These are phyloP conservation scores for Disparrhopalites patrizii DNA, from an alignment of 2,888 invertebrate genomes.

Conservation along the genomic window DNA sequence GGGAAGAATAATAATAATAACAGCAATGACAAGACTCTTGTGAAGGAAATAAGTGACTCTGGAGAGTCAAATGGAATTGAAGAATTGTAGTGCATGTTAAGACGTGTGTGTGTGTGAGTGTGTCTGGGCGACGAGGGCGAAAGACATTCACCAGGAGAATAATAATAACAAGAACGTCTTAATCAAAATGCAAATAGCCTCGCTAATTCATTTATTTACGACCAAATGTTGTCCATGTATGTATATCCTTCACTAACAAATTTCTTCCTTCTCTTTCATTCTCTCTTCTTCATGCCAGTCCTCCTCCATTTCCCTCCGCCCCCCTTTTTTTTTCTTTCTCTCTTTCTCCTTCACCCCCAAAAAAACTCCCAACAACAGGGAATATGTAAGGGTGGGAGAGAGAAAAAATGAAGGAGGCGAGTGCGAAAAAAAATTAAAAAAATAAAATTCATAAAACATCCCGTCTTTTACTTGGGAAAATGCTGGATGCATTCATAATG, in stretches of 20 bases:
- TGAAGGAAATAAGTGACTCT: too few relatives aligned
- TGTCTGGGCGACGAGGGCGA: too few relatives aligned
- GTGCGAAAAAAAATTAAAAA: not conserved
- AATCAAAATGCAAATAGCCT: constrained; percentile 25
- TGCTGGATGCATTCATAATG: not conserved
- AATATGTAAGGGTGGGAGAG: too few relatives aligned
- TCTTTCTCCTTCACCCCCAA: too few relatives aligned
- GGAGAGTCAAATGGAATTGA: too few relatives aligned
- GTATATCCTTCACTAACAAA: not conserved
- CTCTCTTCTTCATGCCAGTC: constrained; percentile 1
- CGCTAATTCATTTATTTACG: constrained; percentile 24
- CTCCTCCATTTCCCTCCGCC: not conserved
- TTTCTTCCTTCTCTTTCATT: constrained; percentile 10
- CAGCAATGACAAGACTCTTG: too few relatives aligned
- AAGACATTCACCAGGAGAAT: constrained; percentile 9
- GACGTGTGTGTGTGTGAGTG: too few relatives aligned
- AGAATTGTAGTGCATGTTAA: too few relatives aligned
- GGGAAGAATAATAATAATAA: too few relatives aligned
- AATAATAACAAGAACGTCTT: constrained; percentile 18
- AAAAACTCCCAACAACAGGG: too few relatives aligned
- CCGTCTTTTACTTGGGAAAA: not conserved
- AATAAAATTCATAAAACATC: not conserved
- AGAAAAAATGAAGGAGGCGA: not conserved
- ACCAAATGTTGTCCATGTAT: constrained; percentile 8
- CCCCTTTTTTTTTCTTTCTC: not conserved